Percentiles rank a stretch among this genome's conserved stretches.
These are phyloP conservation scores for Cynopterus sphinx DNA, from an alignment of 2,797 vertebrate genomes.

Conservation along the genomic window DNA sequence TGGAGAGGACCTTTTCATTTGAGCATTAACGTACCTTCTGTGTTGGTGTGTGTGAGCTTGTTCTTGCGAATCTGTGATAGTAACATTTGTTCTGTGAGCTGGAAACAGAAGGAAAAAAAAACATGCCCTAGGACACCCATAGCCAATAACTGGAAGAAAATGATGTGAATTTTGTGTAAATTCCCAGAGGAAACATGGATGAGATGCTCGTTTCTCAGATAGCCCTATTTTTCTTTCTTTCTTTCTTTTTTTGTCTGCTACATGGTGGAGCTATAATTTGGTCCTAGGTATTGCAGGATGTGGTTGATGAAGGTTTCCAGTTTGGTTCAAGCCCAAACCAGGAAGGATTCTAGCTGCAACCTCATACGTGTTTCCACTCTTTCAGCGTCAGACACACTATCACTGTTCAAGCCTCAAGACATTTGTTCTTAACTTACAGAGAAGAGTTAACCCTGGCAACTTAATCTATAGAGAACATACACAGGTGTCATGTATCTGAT, in stretches of 20 bases:
- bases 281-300: conserved; percentile 64
- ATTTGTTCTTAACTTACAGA: conserved; percentile 80
- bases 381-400: conserved; percentile 78
- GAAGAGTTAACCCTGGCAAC: conserved; percentile 80
- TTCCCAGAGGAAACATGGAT: conserved; percentile 75
- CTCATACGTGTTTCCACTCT: conserved; percentile 76
- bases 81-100: conserved; percentile 86
- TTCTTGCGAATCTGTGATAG: conserved; percentile 86
- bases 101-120: conserved; percentile 78
- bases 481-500: conserved; percentile 80
- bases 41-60: conserved; percentile 84
- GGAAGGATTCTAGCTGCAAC: conserved; percentile 78
- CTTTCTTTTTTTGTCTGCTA: conserved; percentile 43
- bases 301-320: conserved; percentile 79
- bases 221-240: conserved; percentile 63
- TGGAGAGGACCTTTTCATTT: conserved; percentile 89
- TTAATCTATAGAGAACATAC: conserved; percentile 80
- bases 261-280: conserved; percentile 76
- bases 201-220: conserved; percentile 68
- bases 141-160: conserved; percentile 92
- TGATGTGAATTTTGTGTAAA: conserved; percentile 81
- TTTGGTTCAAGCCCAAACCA: conserved; percentile 82
- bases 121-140: conserved; percentile 80
- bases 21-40: conserved; percentile 89
- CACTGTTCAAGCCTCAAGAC: conserved; percentile 69